Base-by-base conservation (phyloP, 2,888 invertebrate species). In the Brenthis ino region DNA sequence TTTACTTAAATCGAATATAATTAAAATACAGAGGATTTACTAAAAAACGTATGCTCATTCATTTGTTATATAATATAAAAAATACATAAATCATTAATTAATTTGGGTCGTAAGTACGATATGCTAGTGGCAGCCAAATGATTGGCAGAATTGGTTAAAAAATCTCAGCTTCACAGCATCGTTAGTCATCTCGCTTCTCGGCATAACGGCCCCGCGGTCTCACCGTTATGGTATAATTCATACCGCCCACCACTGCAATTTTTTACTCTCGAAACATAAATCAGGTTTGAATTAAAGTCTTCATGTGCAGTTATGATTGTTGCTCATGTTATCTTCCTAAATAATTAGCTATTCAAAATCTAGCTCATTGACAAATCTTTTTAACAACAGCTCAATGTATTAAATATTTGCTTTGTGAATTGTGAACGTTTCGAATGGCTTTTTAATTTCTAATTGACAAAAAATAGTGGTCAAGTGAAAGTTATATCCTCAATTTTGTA, bases 191-290 rank as follows among this genome's bases (percentile, higher is more conserved):
- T 67, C 61, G 16, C 69, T 61, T 65, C 67, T 67, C 61, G 16
- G 61, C 51, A 65, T 72, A 72, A 72, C 72, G 72, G 72, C 63
- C 11, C 56, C 63, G 61, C 61, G 54, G 50, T 69, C 72, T 65
- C 64, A 58, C 65, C 70, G 70, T 72, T 72, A 72, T 65, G 65
- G 67, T 66, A 61, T 67, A 67, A 67, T 55, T 68, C 68, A 57
- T 65, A 58, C 65, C 70, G 54, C 68, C 68, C 68, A 71, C 68
- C 2, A 16, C 12, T 47, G 54, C 48, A 51, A 56, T 65, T 67
- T 70, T 68, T 64, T 67, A 50, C n/a, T 20, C 64, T 58, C 58
- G 56, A 56, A 55, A 53, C 55, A 56, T 70, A 64, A 70, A 60
- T 55, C 60, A 47, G 55, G 58, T 67, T 58, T 14, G 24, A 55